Evolutionary conservation across 2,888 invertebrate species (phyloP).

Genomic region (Petrolisthes manimaculis): DNA sequence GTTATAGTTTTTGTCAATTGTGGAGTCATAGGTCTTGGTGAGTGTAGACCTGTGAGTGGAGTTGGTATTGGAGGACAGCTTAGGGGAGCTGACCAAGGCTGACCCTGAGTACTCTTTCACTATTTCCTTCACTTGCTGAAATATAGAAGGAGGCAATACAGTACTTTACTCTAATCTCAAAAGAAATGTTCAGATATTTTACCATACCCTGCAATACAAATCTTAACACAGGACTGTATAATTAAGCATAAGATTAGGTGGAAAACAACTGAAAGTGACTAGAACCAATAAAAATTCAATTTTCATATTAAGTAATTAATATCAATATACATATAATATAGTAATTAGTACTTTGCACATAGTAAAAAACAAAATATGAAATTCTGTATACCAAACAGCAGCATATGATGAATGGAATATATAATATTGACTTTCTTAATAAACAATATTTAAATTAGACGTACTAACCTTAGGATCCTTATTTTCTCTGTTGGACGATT

Average conservation of each 20-base stretch:
- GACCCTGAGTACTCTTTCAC: constrained; percentile 62
- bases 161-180: background rate
- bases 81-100: constrained; percentile 40
- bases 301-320: too few species aligned
- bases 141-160: background rate
- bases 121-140: constrained; percentile 39
- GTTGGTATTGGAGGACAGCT: constrained; percentile 5
- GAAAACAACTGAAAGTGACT: too few species aligned
- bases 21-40: constrained; percentile 61
- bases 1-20: constrained; percentile 44
- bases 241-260: too few species aligned
- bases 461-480: constrained; percentile 48
- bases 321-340: background rate
- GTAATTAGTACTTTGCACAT: background rate
- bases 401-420: background rate
- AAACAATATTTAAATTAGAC: background rate
- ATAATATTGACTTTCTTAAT: too few species aligned
- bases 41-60: constrained; percentile 46
- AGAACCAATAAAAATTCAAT: too few species aligned
- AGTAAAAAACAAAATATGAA: background rate
- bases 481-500: constrained; percentile 48
- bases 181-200: too few species aligned
- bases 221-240: too few species aligned
- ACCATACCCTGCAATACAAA: too few species aligned
- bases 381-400: background rate